A percentile compares a stretch with the other conserved stretches of the same genome.
Evolutionary conservation across 2,888 invertebrate genomes (phyloP).

Genomic region (Cyclophora punctaria): DNA sequence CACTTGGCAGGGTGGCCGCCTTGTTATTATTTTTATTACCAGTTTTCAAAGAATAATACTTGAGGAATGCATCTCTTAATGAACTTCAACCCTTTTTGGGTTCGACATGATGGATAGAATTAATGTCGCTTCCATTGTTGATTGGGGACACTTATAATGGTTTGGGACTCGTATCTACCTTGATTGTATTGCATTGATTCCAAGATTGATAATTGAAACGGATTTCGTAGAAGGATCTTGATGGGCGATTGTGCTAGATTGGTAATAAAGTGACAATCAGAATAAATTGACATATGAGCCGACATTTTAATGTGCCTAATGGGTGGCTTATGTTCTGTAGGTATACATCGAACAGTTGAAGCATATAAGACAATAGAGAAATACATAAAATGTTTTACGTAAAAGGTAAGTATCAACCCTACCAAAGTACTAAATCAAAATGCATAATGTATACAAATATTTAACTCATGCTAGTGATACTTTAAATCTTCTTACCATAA

Average conservation of each 20-base stretch:
- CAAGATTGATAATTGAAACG: constrained; percentile 34
- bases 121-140: constrained; percentile 71
- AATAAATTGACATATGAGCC: constrained; percentile 21
- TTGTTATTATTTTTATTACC: constrained; percentile 76
- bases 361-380: no score
- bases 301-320: constrained; percentile 10
- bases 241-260: constrained; percentile 26
- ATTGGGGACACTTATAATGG: constrained; percentile 67
- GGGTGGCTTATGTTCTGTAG: background rate
- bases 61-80: constrained; percentile 73
- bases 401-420: constrained; percentile 27
- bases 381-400: background rate
- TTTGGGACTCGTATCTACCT: constrained; percentile 40
- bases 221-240: constrained; percentile 37
- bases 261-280: background rate
- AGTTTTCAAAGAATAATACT: constrained; percentile 74
- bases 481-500: constrained; percentile 55
- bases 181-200: constrained; percentile 52
- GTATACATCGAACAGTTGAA: no score
- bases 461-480: constrained; percentile 40
- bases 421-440: constrained; percentile 21
- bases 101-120: constrained; percentile 71
- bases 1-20: constrained; percentile 75
- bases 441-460: no score
- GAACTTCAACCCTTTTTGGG: constrained; percentile 74